Evolutionary conservation across 2,113 vertebrate species (phyloP).

Genomic region (Hoplias malabaricus): DNA sequence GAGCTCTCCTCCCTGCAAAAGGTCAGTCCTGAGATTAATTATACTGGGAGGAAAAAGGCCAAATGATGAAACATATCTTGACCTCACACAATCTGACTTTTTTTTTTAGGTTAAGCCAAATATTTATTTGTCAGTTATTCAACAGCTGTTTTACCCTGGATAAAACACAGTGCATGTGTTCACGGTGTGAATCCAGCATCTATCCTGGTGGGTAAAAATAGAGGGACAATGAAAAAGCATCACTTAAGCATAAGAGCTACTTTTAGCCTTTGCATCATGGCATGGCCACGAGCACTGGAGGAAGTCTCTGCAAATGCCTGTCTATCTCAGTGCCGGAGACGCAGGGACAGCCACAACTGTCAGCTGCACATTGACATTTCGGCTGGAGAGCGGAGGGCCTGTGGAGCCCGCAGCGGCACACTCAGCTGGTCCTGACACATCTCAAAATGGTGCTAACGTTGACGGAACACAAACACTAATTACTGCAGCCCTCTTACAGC

Average conservation of each 20-base stretch:
- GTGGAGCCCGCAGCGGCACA: neutral
- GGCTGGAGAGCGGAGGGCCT: neutral
- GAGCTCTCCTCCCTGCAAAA: conserved; percentile 55
- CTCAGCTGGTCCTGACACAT: neutral
- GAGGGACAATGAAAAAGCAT: neutral
- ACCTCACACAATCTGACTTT: neutral
- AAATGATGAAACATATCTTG: conserved; percentile 14
- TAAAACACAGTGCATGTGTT: neutral
- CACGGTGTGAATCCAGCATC: neutral
- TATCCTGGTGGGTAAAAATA: neutral
- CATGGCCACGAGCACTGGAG: neutral
- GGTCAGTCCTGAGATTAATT: conserved; percentile 69
- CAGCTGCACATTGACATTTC: neutral
- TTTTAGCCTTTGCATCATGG: neutral
- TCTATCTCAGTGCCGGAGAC: neutral
- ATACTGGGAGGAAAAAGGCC: conserved; percentile 28
- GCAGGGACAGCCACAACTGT: neutral
- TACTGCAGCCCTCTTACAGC: neutral
- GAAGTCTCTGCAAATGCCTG: neutral
- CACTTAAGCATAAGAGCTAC: neutral
- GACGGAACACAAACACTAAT: neutral
- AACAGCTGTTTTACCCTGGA: neutral
- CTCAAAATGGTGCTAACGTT: neutral
- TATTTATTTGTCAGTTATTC: neutral
- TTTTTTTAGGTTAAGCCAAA: neutral